Evolutionary conservation across 2,113 vertebrate species (phyloP).

Genomic region (Tragelaphus imberbis): DNA sequence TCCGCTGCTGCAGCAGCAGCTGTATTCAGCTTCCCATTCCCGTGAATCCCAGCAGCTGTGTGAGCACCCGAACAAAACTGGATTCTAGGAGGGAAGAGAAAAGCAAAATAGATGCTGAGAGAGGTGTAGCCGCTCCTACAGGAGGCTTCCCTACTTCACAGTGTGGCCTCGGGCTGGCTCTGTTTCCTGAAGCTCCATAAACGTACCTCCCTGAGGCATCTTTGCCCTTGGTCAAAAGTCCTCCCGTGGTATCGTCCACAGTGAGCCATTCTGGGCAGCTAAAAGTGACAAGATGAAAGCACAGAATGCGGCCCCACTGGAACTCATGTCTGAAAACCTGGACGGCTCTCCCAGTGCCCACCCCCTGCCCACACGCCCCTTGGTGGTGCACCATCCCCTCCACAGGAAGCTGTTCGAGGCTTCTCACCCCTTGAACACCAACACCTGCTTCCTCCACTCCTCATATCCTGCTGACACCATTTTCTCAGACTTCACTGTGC

Average conservation of each 20-base stretch:
- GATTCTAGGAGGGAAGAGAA: neutral
- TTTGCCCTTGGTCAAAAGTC: neutral
- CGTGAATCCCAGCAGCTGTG: neutral
- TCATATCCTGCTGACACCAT: neutral
- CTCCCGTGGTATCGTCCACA: neutral
- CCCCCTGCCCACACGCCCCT: too few relatives aligned
- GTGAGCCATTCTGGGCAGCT: neutral
- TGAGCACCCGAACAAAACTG: neutral
- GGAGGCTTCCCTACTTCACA: neutral
- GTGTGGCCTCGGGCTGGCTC: fast-evolving
- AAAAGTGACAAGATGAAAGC: neutral
- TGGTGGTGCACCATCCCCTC: fast-evolving
- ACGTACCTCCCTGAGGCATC: neutral
- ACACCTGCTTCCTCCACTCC: neutral
- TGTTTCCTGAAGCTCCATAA: neutral
- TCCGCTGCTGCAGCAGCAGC: too few relatives aligned
- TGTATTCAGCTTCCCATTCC: neutral
- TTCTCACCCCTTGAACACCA: neutral
- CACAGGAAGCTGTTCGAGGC: neutral
- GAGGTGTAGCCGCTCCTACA: too few relatives aligned
- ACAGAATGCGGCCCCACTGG: neutral
- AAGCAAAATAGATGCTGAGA: neutral
- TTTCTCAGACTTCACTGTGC: neutral
- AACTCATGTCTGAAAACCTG: neutral
- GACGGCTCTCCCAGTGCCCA: neutral